Base-by-base conservation (phyloP, 2,888 invertebrate species). In the Acronicta aceris region DNA sequence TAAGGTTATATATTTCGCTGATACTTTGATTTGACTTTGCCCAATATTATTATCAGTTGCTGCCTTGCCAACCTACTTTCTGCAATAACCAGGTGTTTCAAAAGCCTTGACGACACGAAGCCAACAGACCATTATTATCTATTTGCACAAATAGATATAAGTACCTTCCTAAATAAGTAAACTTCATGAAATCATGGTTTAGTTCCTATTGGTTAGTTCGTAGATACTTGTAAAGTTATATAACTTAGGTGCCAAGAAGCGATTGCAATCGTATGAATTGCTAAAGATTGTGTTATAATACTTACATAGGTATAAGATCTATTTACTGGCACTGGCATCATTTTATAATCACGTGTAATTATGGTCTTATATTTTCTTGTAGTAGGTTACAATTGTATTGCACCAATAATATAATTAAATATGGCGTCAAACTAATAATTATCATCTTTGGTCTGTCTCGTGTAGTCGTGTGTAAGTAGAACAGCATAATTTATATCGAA, bases 311-410 rank as follows among this genome's bases (percentile, higher is more conserved):
- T 21, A n/a, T 21, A 21, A 3, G 21, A 21, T 21, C 21, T 53
- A 38, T 73, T 57, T 33, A 42, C 57, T 69, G 59, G 54, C 70
- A 42, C 57, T 69, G 59, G 54, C 70, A 74, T 21, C 21, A 46
- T 43, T 57, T 48, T 21, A 12, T 12, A 15, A 42, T 38, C 48
- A 51, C 56, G 42, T 57, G 51, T 40, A 25, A 43, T 30, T 25
- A 45, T 73, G 58, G 47, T 45, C 38, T 56, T 62, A 53, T 50
- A 21, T 59, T 52, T 67, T 36, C 5, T 36, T n/a, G n/a, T n/a
- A n/a, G n/a, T n/a, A n/a, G n/a, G n/a, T n/a, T n/a, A n/a, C 13
- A 12, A 12, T 13, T 13, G 36, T 13, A 5, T 38, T 4, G 7
- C 6, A 7, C 5, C 5, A 4, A 38, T n/a, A 13, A 12, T 36